Conservation (phyloP, 2,113 vertebrate species). For the Engystomops pustulosus region DNA sequence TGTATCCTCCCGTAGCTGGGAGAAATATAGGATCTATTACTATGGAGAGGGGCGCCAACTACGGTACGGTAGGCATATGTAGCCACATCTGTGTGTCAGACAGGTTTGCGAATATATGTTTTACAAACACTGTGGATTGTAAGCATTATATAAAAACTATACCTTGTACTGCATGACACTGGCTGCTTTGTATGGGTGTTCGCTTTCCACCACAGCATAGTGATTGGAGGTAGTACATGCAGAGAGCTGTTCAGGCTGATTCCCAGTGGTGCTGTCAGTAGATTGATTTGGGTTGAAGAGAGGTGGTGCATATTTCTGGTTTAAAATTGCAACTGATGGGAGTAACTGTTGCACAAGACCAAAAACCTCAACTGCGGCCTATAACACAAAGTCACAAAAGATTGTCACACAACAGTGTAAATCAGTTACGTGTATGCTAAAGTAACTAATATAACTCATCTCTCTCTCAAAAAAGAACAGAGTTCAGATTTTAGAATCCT, state of each 20-base stretch:
- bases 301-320: constrained; percentile 97
- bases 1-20: too few species aligned
- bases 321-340: constrained; percentile 92
- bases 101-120: too few species aligned
- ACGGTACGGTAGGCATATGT: too few species aligned
- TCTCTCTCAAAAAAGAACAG: too few species aligned
- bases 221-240: constrained; percentile 96
- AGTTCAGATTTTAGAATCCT: not conserved
- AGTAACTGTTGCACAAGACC: constrained; percentile 94
- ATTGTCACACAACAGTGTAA: not conserved
- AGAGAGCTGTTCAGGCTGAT: constrained; percentile 93
- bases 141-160: too few species aligned
- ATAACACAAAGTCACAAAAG: constrained; percentile 12
- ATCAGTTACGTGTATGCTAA: not conserved
- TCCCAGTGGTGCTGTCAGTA: constrained; percentile 96
- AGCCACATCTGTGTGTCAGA: too few species aligned
- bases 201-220: constrained; percentile 94
- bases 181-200: constrained; percentile 96
- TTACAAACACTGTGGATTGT: too few species aligned
- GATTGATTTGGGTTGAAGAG: constrained; percentile 99
- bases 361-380: constrained; percentile 98
- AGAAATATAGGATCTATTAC: too few species aligned
- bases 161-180: constrained; percentile 95
- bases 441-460: too few species aligned
- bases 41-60: too few species aligned